These are phyloP conservation scores for Syngnathus scovelli DNA, from an alignment of 2,113 vertebrate genomes.

Conservation along the genomic window DNA sequence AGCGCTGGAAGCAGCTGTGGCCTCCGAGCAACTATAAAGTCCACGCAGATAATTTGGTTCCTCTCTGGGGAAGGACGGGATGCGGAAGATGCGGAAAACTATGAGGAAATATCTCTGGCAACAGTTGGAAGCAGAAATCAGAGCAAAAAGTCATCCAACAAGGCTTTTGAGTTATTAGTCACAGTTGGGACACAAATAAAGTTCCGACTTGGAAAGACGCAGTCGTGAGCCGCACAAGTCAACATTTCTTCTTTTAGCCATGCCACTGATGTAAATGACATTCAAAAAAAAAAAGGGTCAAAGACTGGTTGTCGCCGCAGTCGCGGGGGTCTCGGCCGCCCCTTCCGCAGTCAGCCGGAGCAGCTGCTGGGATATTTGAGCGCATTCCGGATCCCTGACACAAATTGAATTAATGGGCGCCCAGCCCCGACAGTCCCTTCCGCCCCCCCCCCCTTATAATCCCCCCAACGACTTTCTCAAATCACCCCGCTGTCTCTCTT, in stretches of 20 bases:
- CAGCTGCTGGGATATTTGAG: slow-evolving; percentile 76
- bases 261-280: neutral
- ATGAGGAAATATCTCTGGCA: slow-evolving; percentile 33
- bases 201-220: slow-evolving; percentile 40
- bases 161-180: slow-evolving; percentile 5
- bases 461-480: slow-evolving; percentile 38
- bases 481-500: slow-evolving; percentile 36
- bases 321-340: slow-evolving; percentile 31
- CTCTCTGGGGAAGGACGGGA: slow-evolving; percentile 13
- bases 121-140: slow-evolving; percentile 58
- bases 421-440: neutral
- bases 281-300: slow-evolving; percentile 16
- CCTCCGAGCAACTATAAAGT: neutral
- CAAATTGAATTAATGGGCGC: slow-evolving; percentile 72
- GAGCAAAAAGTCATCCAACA: slow-evolving; percentile 16
- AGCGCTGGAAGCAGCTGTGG: neutral
- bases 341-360: slow-evolving; percentile 53
- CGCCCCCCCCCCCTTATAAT: slow-evolving; percentile 13
- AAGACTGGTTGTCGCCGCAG: neutral
- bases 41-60: slow-evolving; percentile 12
- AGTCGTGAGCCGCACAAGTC: neutral
- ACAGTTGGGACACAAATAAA: slow-evolving; percentile 3
- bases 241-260: neutral
- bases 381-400: slow-evolving; percentile 77
- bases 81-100: slow-evolving; percentile 29